Conservation (phyloP, 2,888 invertebrate genomes). For the Mystacides longicornis region DNA sequence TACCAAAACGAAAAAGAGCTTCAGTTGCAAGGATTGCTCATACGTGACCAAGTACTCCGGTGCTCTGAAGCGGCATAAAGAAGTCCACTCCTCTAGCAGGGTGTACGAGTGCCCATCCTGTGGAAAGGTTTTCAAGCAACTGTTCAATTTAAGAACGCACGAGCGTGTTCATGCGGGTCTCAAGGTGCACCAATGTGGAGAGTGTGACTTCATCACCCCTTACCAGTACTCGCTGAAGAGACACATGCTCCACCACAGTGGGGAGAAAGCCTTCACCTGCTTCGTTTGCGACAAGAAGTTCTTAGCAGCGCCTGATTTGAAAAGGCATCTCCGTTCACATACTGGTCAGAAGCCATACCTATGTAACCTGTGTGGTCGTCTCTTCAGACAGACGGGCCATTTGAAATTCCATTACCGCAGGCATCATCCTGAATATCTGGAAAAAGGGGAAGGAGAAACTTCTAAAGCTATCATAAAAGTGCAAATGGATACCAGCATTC, state of each 20-base stretch:
- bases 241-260: background rate
- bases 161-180: background rate
- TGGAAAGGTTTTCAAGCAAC: background rate
- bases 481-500: background rate
- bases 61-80: background rate
- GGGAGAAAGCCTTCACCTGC: conserved; percentile 1
- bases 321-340: conserved; percentile 1
- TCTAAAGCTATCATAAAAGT: background rate
- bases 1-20: background rate
- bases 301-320: background rate
- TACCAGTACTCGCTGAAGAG: conserved; percentile 5
- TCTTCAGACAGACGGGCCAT: conserved; percentile 5
- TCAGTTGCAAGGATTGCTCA: background rate
- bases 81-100: background rate
- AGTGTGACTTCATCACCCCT: conserved; percentile 4
- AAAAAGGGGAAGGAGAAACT: background rate
- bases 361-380: conserved; percentile 1
- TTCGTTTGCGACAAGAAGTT: conserved; percentile 3
- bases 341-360: conserved; percentile 1
- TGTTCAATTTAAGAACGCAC: conserved; percentile 3
- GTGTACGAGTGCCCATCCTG: background rate
- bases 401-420: background rate
- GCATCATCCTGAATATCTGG: conserved; percentile 5
- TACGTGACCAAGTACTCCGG: conserved; percentile 4
- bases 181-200: background rate